Evolutionary conservation across 2,113 vertebrate species (phyloP), one percentile per base, ranked within the genome.

Genomic region (Spea bombifrons): DNA sequence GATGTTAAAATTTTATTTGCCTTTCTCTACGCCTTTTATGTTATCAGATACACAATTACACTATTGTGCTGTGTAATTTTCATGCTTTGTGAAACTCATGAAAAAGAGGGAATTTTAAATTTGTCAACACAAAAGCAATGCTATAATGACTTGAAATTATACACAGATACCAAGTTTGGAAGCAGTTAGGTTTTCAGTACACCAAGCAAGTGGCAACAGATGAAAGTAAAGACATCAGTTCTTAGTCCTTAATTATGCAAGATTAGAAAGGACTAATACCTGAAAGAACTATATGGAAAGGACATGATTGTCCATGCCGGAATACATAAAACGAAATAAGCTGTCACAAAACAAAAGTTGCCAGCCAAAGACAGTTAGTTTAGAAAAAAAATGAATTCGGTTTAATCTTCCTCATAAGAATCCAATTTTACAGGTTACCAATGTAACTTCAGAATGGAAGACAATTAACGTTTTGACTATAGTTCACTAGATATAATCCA

Each of bases 1-100:
- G 70, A 55, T 79, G 63, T 79, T 66, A 55, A 66, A 49, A 30
- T 73, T 79, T 79, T 79, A 44, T 79, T 66, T 73, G 49, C 59
- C 70, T 79, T 66, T 48, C 70, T 66, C 48, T 66, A 4, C 15
- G 53, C 70, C 59, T 73, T 73, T 73, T 66, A 66, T 73, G 59
- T 79, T 79, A 57, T 66, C 8, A 49, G 7, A 30, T 53, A 30
- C 69, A 79, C 70, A 66, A 47, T 66, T n/a, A 30, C 13, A 8
- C 70, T 73, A 30, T 79, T 79, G 48, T 73, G 8, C 15, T 57
- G 6, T 8, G 43, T 71, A 16, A 7, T 73, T 66, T 53, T 71
- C 61, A 49, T 72, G 30, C n/a, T 16, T 48, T 78, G 30, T 53
- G 48, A 53, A 73, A 66, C 49, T 66, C 49, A 50, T 79, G 43